These are phyloP conservation scores for Prostheceraeus crozeri DNA, from an alignment of 2,888 invertebrate genomes.

Conservation along the genomic window DNA sequence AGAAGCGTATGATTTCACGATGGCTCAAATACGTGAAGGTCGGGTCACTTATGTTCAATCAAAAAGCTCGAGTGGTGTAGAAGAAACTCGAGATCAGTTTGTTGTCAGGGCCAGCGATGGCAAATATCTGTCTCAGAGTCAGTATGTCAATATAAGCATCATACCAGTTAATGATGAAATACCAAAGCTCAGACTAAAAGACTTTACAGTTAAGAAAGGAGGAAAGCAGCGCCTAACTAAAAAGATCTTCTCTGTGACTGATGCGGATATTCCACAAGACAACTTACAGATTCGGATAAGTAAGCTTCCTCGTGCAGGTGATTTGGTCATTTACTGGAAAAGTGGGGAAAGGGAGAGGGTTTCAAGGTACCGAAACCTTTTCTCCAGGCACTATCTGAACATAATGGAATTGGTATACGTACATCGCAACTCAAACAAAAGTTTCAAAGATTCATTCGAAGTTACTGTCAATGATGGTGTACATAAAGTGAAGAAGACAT, in stretches of 20 bases:
- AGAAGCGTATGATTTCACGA: background rate
- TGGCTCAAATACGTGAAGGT: constrained; percentile 13
- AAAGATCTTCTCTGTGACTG: constrained; percentile 14
- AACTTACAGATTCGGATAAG: constrained; percentile 12
- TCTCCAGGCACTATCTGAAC: constrained; percentile 23
- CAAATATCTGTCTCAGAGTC: constrained; percentile 21
- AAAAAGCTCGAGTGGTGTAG: background rate
- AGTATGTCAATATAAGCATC: constrained; percentile 20
- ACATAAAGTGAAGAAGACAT: background rate
- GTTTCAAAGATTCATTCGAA: constrained; percentile 18
- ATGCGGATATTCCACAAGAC: constrained; percentile 25
- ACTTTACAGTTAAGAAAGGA: constrained; percentile 26
- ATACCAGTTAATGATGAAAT: constrained; percentile 29
- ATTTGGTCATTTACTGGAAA: constrained; percentile 12
- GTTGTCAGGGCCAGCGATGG: constrained; percentile 24
- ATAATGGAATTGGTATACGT: constrained; percentile 26
- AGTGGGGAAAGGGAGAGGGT: constrained; percentile 15
- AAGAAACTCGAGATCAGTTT: constrained; percentile 28
- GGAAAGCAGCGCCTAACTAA: background rate
- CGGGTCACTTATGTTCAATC: constrained; percentile 10
- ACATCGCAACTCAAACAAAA: background rate
- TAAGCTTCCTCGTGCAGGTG: constrained; percentile 10
- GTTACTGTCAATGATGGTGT: constrained; percentile 21
- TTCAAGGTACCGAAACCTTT: background rate
- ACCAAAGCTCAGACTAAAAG: constrained; percentile 15